Percentiles rank a stretch among this genome's conserved stretches.
Conservation (phyloP, 1,140 invertebrate genomes). For the Helicoverpa armigera region DNA sequence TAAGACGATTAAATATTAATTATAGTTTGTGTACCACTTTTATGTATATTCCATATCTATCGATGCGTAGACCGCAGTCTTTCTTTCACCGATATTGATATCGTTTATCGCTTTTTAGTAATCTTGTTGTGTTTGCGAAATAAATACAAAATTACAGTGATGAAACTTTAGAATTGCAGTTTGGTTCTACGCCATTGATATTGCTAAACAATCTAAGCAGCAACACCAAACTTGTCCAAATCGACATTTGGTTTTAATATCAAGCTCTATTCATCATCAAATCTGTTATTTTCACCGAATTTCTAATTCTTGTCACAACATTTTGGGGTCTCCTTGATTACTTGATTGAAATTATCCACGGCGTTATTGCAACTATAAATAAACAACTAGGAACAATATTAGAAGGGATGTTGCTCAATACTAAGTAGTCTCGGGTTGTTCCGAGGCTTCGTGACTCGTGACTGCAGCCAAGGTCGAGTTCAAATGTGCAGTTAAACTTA, state of each 20-base stretch:
- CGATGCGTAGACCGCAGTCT: slow-evolving; percentile 1
- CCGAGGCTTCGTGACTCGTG: slow-evolving; percentile 50
- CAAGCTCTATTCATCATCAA: too few species aligned
- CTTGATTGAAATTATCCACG: slow-evolving; percentile 17
- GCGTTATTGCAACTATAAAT: slow-evolving; percentile 19
- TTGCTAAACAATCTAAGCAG: slow-evolving; percentile 8
- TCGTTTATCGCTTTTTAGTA: slow-evolving; percentile 19
- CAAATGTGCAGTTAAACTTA: slow-evolving; percentile 53
- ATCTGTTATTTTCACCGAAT: too few species aligned
- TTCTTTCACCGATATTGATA: background rate
- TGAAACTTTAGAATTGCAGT: slow-evolving; percentile 8
- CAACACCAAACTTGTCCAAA: too few species aligned
- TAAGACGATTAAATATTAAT: slow-evolving; percentile 8
- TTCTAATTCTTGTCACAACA: background rate
- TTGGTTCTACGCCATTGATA: slow-evolving; percentile 3
- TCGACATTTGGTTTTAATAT: too few species aligned
- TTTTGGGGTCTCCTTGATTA: background rate
- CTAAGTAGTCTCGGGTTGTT: slow-evolving; percentile 43
- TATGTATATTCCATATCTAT: slow-evolving; percentile 15
- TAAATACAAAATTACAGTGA: slow-evolving; percentile 19
- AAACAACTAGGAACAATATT: slow-evolving; percentile 47
- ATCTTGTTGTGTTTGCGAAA: slow-evolving; percentile 6
- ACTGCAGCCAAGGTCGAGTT: slow-evolving; percentile 60
- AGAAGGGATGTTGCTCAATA: slow-evolving; percentile 66
- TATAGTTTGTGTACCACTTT: slow-evolving; percentile 3